Percentiles rank a stretch among this genome's conserved stretches.
Evolutionary conservation across 2,113 vertebrate genomes (phyloP).

Genomic region (Ovis aries): ARS-UI_Ramb_v3.0 NC_056072.1:46995501-46996000

Average conservation of each 20-base stretch:
- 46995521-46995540: too few species aligned
- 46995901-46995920: neutral
- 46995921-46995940: neutral
- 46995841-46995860: neutral
- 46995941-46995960: neutral
- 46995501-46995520: too few species aligned
- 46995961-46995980: neutral
- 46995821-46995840: conserved; percentile 10
- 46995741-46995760: neutral
- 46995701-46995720: too few species aligned
- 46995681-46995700: too few species aligned
- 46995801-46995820: neutral
- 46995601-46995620: too few species aligned
- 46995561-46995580: too few species aligned
- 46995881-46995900: neutral
- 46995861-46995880: neutral
- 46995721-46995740: neutral
- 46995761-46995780: neutral
- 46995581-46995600: too few species aligned
- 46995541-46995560: too few species aligned
- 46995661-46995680: too few species aligned
- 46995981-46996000: neutral
- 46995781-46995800: neutral
- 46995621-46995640: too few species aligned
- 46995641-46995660: too few species aligned